Base-by-base conservation (phyloP, 1,140 invertebrate genomes). In the Galendromus occidentalis region DNA sequence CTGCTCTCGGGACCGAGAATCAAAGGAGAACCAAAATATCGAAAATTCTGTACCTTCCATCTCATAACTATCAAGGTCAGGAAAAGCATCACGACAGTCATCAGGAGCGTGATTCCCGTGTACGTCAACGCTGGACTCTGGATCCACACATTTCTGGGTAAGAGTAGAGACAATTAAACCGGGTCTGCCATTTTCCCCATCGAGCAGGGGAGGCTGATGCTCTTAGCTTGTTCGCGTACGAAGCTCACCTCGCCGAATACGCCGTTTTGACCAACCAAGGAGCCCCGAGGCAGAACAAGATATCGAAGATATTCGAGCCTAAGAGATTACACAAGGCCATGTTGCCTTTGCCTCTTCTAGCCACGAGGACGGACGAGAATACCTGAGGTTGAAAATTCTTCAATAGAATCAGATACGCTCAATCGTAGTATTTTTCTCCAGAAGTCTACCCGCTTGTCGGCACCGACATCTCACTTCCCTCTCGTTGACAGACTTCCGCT, bases 271-370 rank as follows among this genome's bases (percentile, higher is more conserved):
- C 84, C 4, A 86, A 80, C 88, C 87, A 91, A 0, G 87, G 87
- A 14, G 89, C 70, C 1, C 86, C 86, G 12, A 91, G 75, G n/a
- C 86, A 88, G n/a, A 90, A 77, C 0, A 90, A 72, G 64, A 90
- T 88, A 66, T 88, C 87, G 70, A 91, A 76, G 0, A 86, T 87
- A 70, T 90, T 91, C 0, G 86, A 86, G 0, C 87, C 87, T 6
- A 91, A 72, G 0, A 86, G 84, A 70, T 90, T 90, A 7, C 86
- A 87, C 45, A 91, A 84, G 0, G 86, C 87, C 80, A 91, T 89
- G 42, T 78, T 74, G 7, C 78, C 79, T 65, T 76, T 70, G 33
- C 76, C 77, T 25, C 9, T 59, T 59, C 22, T 14, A 17, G 51
- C 51, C 2, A 59, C 51, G 14, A 59, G 51, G 14, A 59, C 51